A percentile compares a stretch with the other conserved stretches of the same genome.
Evolutionary conservation across 2,888 invertebrate species (phyloP).

Genomic region (Nematopogon swammerdamellus): DNA sequence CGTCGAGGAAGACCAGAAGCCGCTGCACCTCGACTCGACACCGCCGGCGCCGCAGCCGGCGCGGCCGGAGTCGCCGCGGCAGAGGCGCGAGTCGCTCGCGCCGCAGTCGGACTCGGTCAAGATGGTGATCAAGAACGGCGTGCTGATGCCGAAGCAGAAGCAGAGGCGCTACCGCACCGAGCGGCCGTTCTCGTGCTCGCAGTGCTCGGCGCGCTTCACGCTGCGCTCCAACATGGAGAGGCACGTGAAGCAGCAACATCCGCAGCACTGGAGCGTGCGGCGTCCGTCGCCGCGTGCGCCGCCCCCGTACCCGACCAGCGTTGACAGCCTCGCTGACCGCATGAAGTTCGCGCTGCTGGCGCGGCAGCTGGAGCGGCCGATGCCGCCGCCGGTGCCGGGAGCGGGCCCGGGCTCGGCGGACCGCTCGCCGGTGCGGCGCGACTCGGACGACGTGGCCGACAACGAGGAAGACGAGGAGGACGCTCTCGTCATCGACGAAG

Average conservation of each 20-base stretch:
- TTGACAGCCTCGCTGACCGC: constrained; percentile 29
- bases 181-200: constrained; percentile 85
- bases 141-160: constrained; percentile 88
- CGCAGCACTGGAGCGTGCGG: constrained; percentile 82
- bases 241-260: constrained; percentile 92
- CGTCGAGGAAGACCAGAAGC: constrained; percentile 53
- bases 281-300: constrained; percentile 53
- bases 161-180: constrained; percentile 88
- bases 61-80: constrained; percentile 44
- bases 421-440: constrained; percentile 34
- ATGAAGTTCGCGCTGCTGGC: constrained; percentile 75
- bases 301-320: constrained; percentile 33
- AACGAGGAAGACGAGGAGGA: constrained; percentile 67
- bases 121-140: constrained; percentile 88
- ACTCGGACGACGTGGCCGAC: constrained; percentile 57
- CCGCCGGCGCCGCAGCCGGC: constrained; percentile 40
- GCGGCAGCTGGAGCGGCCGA: constrained; percentile 68
- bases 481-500: constrained; percentile 66
- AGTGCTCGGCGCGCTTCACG: constrained; percentile 88
- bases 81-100: constrained; percentile 34
- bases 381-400: constrained; percentile 33
- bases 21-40: constrained; percentile 30
- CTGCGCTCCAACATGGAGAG: constrained; percentile 93
- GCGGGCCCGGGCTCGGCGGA: background rate
- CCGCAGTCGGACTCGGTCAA: constrained; percentile 66